Evolutionary conservation across 2,797 vertebrate genomes (phyloP), one percentile per base, ranked within the genome.

Genomic region (Hippoglossus hippoglossus): DNA sequence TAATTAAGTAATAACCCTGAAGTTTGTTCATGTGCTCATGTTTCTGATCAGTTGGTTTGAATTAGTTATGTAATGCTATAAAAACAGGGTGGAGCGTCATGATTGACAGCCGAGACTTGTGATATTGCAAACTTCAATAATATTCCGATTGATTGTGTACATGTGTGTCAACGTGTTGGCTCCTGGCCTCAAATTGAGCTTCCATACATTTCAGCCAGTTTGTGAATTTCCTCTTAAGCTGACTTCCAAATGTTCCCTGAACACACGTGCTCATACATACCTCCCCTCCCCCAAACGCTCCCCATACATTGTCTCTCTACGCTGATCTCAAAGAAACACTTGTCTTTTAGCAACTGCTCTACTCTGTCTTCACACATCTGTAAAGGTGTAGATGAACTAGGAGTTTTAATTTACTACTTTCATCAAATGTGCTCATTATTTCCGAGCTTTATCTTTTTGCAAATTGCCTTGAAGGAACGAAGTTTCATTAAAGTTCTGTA

Each of bases 221-320:
- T 55, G 46, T 65, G 31, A 65, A 61, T 64, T 70, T 71, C 12
- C 64, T 74, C 24, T 15, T 56, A 54, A 73, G 56, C 62, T 69
- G 63, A 52, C 62, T 71, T 24, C 34, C 44, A 71, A 46, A 81
- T 63, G 52, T 52, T 19, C 44, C 41, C 12, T 25, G 1, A 3
- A 24, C 54, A 44, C 58, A 41, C 44, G 19, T 22, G 31, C 34
- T 21, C 64, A 16, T 21, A 26, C 63, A 46, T 67, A 54, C 67
- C 70, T 66, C 24, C 22, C 41, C 64, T 54, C n/a, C 52, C 44
- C 61, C 67, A 60, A 64, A n/a, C 63, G 54, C 55, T 61, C 15
- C 41, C 34, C 26, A 60, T 67, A 64, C 55, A 55, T 47, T 49
- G 19, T 56, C 51, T 49, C 15, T 26, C 31, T 26, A 46, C 0